Evolutionary conservation across 2,113 vertebrate genomes (phyloP), one percentile per base, ranked within the genome.

Genomic region (Urocitellus parryii): DNA sequence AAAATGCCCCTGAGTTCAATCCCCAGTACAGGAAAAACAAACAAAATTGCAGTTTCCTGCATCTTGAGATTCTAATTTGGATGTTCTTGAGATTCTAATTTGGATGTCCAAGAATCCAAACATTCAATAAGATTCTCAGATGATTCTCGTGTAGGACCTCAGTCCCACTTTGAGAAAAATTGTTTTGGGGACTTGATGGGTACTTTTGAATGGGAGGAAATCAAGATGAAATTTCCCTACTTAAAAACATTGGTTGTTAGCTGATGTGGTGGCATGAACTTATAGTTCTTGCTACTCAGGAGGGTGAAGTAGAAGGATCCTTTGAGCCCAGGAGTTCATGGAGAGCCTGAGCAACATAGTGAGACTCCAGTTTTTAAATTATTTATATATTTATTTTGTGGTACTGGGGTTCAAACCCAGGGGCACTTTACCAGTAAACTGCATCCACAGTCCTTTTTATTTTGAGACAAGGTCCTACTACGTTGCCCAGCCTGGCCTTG

Each of bases 111-210:
- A 88, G 20, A 63, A 88, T 72, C 11, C 74, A 80, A 58, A 56
- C 22, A 32, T 92, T 96, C 91, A 94, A 91, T 6, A 79, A 25
- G 11, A 13, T 94, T 56, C 51, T 89, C 68, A 63, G 67, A 56
- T 72, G 80, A 74, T 77, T 72, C 45, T 94, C 53, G 53, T 61
- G 7, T 7, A 76, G 72, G 42, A 80, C 45, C 77, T 88, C 84
- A 51, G 88, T 37, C n/a, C 25, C 80, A 94, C 39, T 37, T 61
- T 27, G 92, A 94, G 70, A 82, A 96, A 91, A 81, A 86, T 48
- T 87, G 42, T 61, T 95, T 79, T 90, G 25, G 74, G 68, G 68
- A 95, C 24, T 92, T 79, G 5, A 61, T 48, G 77, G 70, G 20
- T 90, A 74, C 37, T 93, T 95, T 32, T 56, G 34, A 25, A 48